phyloP scores from a whole-genome alignment of 2,888 invertebrate species.

The Lamellibrachia satsuma region DNA sequence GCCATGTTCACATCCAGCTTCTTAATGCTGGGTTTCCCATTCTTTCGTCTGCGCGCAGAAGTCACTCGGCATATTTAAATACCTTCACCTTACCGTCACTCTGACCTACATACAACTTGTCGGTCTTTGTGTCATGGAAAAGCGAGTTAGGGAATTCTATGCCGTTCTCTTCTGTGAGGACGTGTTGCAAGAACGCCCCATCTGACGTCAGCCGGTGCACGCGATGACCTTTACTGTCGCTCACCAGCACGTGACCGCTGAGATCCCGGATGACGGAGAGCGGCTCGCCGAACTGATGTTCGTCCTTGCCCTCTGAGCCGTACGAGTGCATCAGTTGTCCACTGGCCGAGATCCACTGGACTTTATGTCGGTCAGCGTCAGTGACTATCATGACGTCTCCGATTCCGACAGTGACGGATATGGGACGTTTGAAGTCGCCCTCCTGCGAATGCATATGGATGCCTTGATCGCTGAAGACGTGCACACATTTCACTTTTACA shows the following conservation, averaged over 20 bases:
- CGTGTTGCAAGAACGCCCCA: neutral
- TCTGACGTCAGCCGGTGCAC: neutral
- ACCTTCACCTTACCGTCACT: neutral
- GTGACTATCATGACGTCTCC: neutral
- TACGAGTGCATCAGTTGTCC: neutral
- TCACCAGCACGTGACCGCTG: neutral
- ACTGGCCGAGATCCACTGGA: slow-evolving; percentile 1
- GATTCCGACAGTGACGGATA: neutral
- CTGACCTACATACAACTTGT: neutral
- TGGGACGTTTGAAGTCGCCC: neutral
- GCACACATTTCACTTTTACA: neutral
- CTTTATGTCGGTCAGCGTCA: neutral
- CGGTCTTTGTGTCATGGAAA: neutral
- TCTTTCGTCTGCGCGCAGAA: no score
- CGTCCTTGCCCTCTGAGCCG: neutral
- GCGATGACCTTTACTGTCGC: neutral
- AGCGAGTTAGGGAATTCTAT: neutral
- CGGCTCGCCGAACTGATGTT: neutral
- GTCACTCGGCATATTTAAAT: neutral
- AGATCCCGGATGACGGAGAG: neutral
- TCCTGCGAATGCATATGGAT: neutral
- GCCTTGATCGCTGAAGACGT: neutral
- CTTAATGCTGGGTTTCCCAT: no score
- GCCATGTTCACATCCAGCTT: no score
- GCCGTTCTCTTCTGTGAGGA: neutral